These are phyloP conservation scores for Rhea americana DNA, from an alignment of 2,113 vertebrate species.

Conservation along the genomic window DNA sequence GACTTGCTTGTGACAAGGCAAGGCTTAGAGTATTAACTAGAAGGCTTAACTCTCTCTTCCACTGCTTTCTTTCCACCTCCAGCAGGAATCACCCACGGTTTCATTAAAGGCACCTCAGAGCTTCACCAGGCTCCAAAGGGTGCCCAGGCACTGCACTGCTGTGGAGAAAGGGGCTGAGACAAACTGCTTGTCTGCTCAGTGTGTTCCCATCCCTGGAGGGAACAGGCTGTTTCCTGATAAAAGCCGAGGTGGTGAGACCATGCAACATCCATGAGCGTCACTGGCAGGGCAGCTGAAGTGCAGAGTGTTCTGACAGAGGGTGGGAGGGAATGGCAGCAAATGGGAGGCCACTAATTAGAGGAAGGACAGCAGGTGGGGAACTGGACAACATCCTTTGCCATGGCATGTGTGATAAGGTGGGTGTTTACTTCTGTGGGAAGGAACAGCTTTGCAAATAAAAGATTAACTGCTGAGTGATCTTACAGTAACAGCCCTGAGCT, in stretches of 20 bases:
- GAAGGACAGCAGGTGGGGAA: slow-evolving; percentile 44
- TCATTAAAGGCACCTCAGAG: not conserved
- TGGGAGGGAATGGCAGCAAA: slow-evolving; percentile 15
- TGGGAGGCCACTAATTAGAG: slow-evolving; percentile 15
- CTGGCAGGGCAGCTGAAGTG: not conserved
- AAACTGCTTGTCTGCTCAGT: not conserved
- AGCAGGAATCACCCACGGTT: not conserved
- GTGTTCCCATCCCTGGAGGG: not conserved
- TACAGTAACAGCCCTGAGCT: not conserved
- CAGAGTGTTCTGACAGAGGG: slow-evolving; percentile 8
- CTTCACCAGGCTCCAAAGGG: not conserved
- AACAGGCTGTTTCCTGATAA: slow-evolving; percentile 4
- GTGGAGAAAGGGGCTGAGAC: not conserved
- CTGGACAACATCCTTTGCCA: slow-evolving; percentile 21
- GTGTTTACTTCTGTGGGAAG: slow-evolving; percentile 52
- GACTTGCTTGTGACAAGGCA: not conserved
- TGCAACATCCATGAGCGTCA: not conserved
- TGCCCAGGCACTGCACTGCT: not conserved
- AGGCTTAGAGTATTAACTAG: not conserved
- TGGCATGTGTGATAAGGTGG: slow-evolving; percentile 32
- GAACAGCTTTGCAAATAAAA: slow-evolving; percentile 60
- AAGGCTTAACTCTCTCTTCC: not conserved
- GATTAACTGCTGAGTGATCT: slow-evolving; percentile 38
- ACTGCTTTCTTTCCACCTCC: not conserved
- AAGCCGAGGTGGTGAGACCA: not conserved